Evolutionary conservation across 64 coral and sea anemone species (phyloP).

Genomic region (Dendronephthya gigantea): DNA sequence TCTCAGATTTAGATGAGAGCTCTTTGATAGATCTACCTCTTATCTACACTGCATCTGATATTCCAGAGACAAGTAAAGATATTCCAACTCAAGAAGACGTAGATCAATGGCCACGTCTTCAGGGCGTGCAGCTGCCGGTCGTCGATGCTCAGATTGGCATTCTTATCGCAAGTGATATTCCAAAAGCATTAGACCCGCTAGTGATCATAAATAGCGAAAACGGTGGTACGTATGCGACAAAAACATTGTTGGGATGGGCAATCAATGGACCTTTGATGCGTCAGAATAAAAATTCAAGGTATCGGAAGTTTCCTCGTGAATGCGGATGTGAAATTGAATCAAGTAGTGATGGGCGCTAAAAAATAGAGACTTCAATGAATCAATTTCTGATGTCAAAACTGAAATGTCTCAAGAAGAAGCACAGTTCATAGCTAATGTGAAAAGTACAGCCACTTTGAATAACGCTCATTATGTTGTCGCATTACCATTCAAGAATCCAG

Average conservation of each 20-base stretch:
- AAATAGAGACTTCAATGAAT: conserved; percentile 24
- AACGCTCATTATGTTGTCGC: not conserved
- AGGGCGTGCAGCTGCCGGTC: not conserved
- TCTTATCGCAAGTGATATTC: conserved; percentile 21
- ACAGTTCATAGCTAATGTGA: not conserved
- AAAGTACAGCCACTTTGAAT: not conserved
- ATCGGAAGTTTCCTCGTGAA: conserved; percentile 6
- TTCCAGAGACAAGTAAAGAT: conserved; percentile 11
- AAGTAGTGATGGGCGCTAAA: not conserved
- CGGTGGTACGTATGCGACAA: not conserved
- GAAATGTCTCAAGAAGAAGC: conserved; percentile 12
- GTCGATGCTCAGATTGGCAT: not conserved
- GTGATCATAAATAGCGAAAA: conserved; percentile 4
- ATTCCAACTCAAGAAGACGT: conserved; percentile 29
- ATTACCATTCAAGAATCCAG: not conserved
- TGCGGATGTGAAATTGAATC: not conserved
- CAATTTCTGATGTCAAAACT: not conserved
- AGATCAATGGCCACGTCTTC: conserved; percentile 27
- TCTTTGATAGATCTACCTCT: not conserved
- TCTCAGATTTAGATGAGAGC: not conserved
- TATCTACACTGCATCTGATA: not conserved
- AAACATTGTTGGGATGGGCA: not conserved
- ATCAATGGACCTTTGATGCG: not conserved
- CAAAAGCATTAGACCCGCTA: not conserved
- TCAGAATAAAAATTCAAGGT: not conserved